Conservation (phyloP, 2,888 invertebrate species). For the Gonocerus acuteangulatus region DNA sequence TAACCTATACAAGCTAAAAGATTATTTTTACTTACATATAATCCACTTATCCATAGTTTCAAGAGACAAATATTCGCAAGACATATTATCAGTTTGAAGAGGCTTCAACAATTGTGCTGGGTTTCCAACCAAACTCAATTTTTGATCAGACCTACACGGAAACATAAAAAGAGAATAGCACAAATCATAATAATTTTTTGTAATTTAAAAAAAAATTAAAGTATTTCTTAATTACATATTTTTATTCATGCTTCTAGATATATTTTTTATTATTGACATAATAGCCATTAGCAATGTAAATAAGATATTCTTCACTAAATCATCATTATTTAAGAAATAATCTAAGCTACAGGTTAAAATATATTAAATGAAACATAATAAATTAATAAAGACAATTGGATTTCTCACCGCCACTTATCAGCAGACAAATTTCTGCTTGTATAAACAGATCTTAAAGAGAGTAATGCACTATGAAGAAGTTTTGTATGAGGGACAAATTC, state of each 20-base stretch:
- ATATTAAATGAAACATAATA: too few species aligned
- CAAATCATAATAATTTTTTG: not conserved
- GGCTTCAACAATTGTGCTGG: conserved; percentile 91
- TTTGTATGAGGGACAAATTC: conserved; percentile 94
- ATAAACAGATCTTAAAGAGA: conserved; percentile 81
- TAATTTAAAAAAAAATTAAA: not conserved
- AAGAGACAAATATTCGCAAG: conserved; percentile 92
- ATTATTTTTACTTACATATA: conserved; percentile 63
- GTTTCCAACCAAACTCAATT: conserved; percentile 86
- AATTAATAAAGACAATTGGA: not conserved
- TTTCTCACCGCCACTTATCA: conserved; percentile 70
- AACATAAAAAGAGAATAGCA: not conserved
- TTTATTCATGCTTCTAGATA: not conserved
- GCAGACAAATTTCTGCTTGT: conserved; percentile 83
- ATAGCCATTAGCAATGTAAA: too few species aligned
- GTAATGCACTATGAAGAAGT: conserved; percentile 73
- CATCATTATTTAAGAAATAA: too few species aligned
- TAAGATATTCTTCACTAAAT: too few species aligned
- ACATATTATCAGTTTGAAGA: conserved; percentile 89
- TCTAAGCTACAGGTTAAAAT: too few species aligned
- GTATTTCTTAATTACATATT: too few species aligned
- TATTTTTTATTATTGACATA: too few species aligned
- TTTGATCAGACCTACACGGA: conserved; percentile 63
- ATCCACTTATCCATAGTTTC: conserved; percentile 97
- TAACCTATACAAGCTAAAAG: too few species aligned